Conservation (phyloP, 1,140 invertebrate genomes). For the Chionoecetes opilio region DNA sequence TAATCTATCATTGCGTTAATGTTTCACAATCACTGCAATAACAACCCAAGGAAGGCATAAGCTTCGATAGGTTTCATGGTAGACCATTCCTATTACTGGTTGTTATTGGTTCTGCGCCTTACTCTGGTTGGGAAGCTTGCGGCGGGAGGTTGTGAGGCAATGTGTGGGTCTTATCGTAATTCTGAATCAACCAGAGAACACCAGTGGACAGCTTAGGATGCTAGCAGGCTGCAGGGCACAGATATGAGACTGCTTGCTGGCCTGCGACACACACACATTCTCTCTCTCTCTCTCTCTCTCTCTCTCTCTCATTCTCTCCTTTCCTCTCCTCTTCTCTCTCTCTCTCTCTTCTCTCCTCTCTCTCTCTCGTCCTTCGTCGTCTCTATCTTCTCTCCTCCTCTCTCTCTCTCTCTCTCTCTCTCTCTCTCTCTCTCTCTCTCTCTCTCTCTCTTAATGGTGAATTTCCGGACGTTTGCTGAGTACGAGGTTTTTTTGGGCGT, state of each 20-base stretch:
- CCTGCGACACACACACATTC: too few species aligned
- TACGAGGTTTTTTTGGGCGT: background rate
- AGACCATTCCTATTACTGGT: too few species aligned
- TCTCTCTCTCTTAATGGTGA: too few species aligned
- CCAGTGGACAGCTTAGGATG: background rate
- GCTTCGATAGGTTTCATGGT: too few species aligned
- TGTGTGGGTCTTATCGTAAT: background rate
- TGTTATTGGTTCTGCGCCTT: background rate
- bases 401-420: background rate
- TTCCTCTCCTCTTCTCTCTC: too few species aligned
- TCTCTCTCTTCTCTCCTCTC: too few species aligned
- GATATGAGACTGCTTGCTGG: background rate
- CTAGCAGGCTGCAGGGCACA: background rate
- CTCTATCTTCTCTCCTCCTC: background rate
- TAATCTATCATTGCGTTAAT: too few species aligned
- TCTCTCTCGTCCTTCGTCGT: too few species aligned
- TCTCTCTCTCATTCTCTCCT: slow-evolving; percentile 4
- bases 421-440: background rate
- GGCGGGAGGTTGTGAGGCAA: background rate
- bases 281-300: background rate
- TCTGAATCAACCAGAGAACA: background rate
- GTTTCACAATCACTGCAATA: too few species aligned
- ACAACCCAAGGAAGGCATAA: too few species aligned
- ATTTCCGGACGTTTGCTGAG: too few species aligned
- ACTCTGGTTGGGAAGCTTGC: background rate